Evolutionary conservation across 2,113 vertebrate genomes (phyloP).

Genomic region (Menura novaehollandiae): DNA sequence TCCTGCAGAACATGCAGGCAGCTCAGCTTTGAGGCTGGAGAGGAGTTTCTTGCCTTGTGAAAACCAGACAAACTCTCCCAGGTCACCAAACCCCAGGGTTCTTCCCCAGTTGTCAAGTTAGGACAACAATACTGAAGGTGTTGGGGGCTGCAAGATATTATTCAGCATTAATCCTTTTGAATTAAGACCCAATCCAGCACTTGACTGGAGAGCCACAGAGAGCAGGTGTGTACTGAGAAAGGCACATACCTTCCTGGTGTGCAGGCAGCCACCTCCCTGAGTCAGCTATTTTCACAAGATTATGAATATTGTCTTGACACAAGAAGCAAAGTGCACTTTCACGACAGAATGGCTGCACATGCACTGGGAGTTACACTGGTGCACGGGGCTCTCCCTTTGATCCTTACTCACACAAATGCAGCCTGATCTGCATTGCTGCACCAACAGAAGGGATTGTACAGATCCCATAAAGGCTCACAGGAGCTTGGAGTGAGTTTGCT

Average conservation of each 20-base stretch:
- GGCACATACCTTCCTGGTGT: not conserved
- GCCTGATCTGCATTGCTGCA: not conserved
- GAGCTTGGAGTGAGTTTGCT: not conserved
- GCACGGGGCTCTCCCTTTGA: not conserved
- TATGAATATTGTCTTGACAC: not conserved
- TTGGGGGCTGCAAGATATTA: not conserved
- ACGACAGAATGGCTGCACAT: fast-evolving
- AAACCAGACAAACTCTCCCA: not conserved
- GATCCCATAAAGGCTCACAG: not conserved
- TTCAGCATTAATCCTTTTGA: not conserved
- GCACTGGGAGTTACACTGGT: not conserved
- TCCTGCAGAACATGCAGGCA: not conserved
- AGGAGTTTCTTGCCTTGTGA: not conserved
- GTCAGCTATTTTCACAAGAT: not conserved
- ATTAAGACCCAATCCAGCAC: not conserved
- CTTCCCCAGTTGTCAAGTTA: not conserved
- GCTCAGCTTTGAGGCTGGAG: not conserved
- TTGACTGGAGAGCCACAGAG: not conserved
- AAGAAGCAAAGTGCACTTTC: not conserved
- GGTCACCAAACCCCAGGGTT: fast-evolving
- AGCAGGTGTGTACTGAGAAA: not conserved
- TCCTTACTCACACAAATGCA: not conserved
- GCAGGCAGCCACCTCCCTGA: not conserved
- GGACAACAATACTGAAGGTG: not conserved
- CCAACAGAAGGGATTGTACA: not conserved